A percentile compares a stretch with the other conserved stretches of the same genome.
phyloP scores from a whole-genome alignment of 2,888 invertebrate genomes.

The Hanleya hanleyi region DNA sequence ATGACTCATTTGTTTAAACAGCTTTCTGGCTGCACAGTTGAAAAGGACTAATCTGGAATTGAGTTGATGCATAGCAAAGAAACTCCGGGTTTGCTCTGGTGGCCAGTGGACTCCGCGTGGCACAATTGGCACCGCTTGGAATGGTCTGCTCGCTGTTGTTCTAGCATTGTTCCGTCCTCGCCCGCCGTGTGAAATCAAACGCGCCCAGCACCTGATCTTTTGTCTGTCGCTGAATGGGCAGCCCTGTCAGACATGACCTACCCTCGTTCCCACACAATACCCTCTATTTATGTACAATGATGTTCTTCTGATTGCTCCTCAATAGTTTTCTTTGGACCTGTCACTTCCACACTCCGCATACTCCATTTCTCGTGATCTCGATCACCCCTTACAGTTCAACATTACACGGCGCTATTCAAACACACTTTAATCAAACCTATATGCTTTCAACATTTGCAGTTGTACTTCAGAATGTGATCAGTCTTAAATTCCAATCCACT shows the following conservation, averaged over 20 bases:
- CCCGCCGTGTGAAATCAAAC: conserved; percentile 4
- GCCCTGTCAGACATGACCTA: conserved; percentile 2
- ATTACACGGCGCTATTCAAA: too few relatives aligned
- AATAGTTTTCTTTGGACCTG: background rate
- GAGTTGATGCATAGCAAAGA: background rate
- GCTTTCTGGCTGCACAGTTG: background rate
- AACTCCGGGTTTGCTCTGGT: background rate
- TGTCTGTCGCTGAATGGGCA: background rate
- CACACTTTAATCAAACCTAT: too few relatives aligned
- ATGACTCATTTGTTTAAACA: conserved; percentile 5
- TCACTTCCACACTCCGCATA: too few relatives aligned
- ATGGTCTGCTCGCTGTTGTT: conserved; percentile 1
- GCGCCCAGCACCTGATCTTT: conserved; percentile 1
- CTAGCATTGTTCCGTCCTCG: background rate
- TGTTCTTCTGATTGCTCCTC: background rate
- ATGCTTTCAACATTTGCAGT: too few relatives aligned
- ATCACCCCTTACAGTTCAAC: too few relatives aligned
- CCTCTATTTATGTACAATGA: background rate
- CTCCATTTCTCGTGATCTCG: too few relatives aligned
- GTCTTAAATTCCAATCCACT: too few relatives aligned
- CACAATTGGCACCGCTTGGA: background rate
- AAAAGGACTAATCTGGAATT: background rate
- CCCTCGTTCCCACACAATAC: background rate
- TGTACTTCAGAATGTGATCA: too few relatives aligned
- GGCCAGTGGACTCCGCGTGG: too few relatives aligned